phyloP scores from a whole-genome alignment of 2,113 vertebrate species.

The Ailuropoda melanoleuca region DNA sequence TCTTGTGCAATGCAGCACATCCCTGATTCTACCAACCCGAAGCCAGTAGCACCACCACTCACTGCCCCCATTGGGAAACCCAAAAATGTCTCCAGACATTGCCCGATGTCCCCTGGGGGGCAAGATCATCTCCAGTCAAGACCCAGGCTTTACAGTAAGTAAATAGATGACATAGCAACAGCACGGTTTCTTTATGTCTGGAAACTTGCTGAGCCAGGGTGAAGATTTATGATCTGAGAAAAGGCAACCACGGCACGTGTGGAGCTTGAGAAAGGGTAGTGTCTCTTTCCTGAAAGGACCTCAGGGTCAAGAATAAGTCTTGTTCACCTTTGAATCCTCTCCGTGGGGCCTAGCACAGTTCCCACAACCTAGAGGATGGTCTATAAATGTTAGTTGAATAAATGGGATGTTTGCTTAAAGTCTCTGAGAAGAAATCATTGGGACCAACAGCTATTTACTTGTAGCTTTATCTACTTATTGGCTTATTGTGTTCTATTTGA shows the following conservation, averaged over 20 bases:
- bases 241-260: not conserved
- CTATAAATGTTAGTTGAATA: not conserved
- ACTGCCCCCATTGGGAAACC: not conserved
- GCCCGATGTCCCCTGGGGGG: not conserved
- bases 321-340: not conserved
- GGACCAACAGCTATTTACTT: conserved; percentile 7
- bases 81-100: not conserved
- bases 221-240: conserved; percentile 35
- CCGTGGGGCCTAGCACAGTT: not conserved
- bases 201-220: not conserved
- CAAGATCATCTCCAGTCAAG: not conserved
- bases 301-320: not conserved
- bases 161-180: not conserved
- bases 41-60: not conserved
- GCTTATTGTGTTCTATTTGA: conserved; percentile 50
- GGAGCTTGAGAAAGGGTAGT: not conserved
- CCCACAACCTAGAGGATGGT: not conserved
- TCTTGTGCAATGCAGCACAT: not conserved
- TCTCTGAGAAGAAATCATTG: not conserved
- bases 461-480: not conserved
- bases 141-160: not conserved
- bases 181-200: not conserved
- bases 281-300: not conserved
- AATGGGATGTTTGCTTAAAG: not conserved
- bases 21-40: not conserved